These are phyloP conservation scores for Moxostoma hubbsi DNA, from an alignment of 2,797 vertebrate genomes.

Conservation along the genomic window DNA sequence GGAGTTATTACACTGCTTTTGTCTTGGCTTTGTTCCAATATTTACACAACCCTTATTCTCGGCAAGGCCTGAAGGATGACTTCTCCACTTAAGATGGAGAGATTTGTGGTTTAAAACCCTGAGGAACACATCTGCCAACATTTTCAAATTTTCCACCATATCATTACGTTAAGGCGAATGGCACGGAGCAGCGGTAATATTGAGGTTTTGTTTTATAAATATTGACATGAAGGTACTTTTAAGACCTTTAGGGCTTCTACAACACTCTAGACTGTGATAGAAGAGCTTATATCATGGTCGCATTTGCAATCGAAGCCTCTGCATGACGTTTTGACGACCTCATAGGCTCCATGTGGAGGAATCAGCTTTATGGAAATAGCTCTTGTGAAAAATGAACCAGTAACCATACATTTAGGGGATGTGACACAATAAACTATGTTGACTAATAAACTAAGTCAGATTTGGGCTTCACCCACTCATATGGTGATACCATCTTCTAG, in stretches of 20 bases:
- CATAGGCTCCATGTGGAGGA: constrained; percentile 1
- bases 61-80: constrained; percentile 14
- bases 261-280: constrained; percentile 18
- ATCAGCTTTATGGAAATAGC: constrained; percentile 13
- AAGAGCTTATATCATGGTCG: constrained; percentile 24
- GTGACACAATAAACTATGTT: constrained; percentile 73
- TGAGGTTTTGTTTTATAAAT: constrained; percentile 42
- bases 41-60: constrained; percentile 66
- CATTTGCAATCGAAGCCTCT: background rate
- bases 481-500: too few species aligned
- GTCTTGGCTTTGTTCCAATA: constrained; percentile 62
- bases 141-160: constrained; percentile 32
- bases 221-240: constrained; percentile 27
- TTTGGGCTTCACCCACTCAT: too few species aligned
- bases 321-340: constrained; percentile 18
- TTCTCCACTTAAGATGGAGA: constrained; percentile 28
- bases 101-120: constrained; percentile 39
- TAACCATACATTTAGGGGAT: constrained; percentile 66
- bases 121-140: constrained; percentile 38
- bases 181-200: constrained; percentile 23
- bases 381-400: constrained; percentile 40
- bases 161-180: constrained; percentile 35
- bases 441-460: too few species aligned
- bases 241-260: constrained; percentile 21
- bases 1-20: constrained; percentile 67